Evolutionary conservation across 1,140 invertebrate genomes (phyloP), one percentile per base, ranked within the genome.

Genomic region (Drosophila tristis): DNA sequence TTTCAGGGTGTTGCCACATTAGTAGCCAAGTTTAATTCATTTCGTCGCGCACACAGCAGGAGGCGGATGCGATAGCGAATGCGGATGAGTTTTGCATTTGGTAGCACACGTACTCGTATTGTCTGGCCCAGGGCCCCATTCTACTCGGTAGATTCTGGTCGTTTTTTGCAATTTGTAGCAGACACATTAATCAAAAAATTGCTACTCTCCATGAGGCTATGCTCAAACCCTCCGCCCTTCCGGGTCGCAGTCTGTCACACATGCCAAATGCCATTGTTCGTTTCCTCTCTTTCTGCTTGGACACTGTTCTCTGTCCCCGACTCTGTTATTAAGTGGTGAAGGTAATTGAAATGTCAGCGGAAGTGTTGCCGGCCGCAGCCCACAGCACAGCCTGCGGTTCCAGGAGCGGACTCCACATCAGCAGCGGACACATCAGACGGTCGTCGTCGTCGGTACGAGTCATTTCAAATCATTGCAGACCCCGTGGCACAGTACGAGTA

Each of bases 311-410:
- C 16, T 11, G 31, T 35, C 2, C 5, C 23, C 23, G 4, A 49
- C 48, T 55, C 74, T 68, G 80, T 68, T 71, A 90, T 84, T 79
- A 84, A 82, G 82, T 77, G 84, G 74, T 91, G 89, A 67, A 91
- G 90, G 90, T 91, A 91, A 91, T 91, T 91, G 85, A 91, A 91
- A 91, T 91, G 90, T 91, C 90, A 91, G 80, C 90, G 90, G 89
- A 91, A 91, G 89, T 91, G 89, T 91, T 91, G 81, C 78, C 74
- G 89, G 89, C 74, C 80, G 70, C 62, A 75, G 76, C 31, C 3
- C 31, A 35, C 31, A 35, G 72, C 79, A 70, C 76, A 82, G 87
- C 89, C 86, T 90, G 86, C 81, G 86, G 86, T 86, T 61, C 68
- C 71, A 53, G 54, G 53, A 61, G 48, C 44, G 20, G 20, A 20